These are phyloP conservation scores for Tinamus guttatus DNA, from an alignment of 2,113 vertebrate species.

Conservation along the genomic window DNA sequence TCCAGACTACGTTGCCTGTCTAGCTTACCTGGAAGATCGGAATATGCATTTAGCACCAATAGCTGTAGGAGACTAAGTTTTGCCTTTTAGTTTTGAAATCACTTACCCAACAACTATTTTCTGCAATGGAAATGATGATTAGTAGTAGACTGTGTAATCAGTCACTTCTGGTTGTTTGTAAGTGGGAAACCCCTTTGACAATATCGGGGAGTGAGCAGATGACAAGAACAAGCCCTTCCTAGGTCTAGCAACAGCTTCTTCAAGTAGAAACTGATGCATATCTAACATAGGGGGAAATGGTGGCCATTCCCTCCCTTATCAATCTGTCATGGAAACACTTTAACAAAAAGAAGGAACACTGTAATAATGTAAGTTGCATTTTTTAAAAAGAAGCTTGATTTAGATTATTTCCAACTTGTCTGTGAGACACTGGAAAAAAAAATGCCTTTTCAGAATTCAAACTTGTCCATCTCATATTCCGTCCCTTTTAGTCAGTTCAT, in stretches of 20 bases:
- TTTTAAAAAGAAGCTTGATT: background rate
- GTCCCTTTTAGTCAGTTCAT: background rate
- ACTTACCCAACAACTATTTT: background rate
- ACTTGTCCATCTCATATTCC: background rate
- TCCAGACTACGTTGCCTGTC: background rate
- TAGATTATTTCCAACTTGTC: background rate
- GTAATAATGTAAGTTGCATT: background rate
- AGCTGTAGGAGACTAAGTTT: background rate
- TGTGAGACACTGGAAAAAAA: background rate
- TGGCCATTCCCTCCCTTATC: background rate
- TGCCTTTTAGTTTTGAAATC: background rate
- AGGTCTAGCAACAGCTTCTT: background rate
- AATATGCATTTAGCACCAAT: background rate
- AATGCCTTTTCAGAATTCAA: background rate
- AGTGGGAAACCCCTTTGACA: background rate
- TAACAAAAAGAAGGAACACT: background rate
- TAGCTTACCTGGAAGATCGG: background rate
- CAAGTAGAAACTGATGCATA: background rate
- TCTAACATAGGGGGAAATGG: background rate
- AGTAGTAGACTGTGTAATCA: background rate
- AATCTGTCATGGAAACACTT: background rate
- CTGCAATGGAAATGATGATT: background rate
- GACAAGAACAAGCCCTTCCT: background rate
- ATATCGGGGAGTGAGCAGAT: background rate
- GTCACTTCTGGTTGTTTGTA: background rate